Percentiles rank a stretch among this genome's conserved stretches.
These are phyloP conservation scores for Morpho achilles DNA, from an alignment of 2,888 invertebrate genomes.

Conservation along the genomic window DNA sequence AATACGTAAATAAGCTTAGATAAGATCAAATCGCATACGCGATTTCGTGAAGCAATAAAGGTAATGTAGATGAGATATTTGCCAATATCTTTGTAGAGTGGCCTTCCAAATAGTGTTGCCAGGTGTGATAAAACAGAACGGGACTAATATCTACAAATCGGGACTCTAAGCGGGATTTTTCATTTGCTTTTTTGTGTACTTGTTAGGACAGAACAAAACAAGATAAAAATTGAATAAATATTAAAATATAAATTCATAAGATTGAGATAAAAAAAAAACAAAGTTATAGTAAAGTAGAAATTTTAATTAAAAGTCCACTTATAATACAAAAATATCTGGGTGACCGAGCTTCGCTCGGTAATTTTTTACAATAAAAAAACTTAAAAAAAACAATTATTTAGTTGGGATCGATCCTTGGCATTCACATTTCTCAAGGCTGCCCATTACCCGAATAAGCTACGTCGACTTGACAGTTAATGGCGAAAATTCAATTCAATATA, in stretches of 20 bases:
- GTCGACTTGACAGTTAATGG: too few relatives aligned
- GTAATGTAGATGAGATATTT: conserved; percentile 77
- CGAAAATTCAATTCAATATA: too few relatives aligned
- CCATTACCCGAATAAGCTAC: too few relatives aligned
- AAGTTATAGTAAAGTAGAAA: too few relatives aligned
- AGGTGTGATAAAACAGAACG: not conserved
- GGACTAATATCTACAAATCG: not conserved
- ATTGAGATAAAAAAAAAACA: too few relatives aligned
- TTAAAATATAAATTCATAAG: not conserved
- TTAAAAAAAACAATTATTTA: too few relatives aligned
- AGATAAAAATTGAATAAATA: not conserved
- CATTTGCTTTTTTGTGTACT: not conserved
- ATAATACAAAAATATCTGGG: too few relatives aligned
- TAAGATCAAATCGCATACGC: conserved; percentile 64
- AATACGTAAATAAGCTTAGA: conserved; percentile 63
- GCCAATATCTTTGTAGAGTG: conserved; percentile 75
- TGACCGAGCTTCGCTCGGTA: too few relatives aligned
- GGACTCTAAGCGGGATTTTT: not conserved
- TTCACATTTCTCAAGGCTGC: too few relatives aligned
- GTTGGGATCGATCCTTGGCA: too few relatives aligned
- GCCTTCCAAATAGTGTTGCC: conserved; percentile 62
- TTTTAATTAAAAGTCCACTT: too few relatives aligned
- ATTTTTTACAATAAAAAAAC: too few relatives aligned
- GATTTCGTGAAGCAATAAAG: conserved; percentile 73
- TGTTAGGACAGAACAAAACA: not conserved